A percentile compares a stretch with the other conserved stretches of the same genome.
Conservation (phyloP, 2,888 invertebrate species). For the Brenthis ino region DNA sequence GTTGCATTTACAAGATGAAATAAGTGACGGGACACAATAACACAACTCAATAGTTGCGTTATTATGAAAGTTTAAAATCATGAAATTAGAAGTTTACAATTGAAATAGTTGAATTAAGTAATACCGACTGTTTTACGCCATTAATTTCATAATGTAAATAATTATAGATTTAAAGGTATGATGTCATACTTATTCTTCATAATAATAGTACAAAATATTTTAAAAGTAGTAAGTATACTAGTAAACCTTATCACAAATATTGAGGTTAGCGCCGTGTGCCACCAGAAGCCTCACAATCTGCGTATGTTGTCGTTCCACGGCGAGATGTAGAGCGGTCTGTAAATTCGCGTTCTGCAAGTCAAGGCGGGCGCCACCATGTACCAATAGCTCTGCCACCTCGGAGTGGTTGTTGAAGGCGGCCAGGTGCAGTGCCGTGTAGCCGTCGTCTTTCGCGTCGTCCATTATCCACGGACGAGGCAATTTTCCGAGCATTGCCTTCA, state of each 20-base stretch:
- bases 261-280: conserved; percentile 95
- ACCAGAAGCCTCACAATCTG: conserved; percentile 97
- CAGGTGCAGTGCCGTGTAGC: conserved; percentile 97
- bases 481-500: conserved; percentile 96
- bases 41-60: too few species aligned
- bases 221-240: conserved; percentile 48
- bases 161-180: too few species aligned
- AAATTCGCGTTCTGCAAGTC: conserved; percentile 98
- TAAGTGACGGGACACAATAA: too few species aligned
- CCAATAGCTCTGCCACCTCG: conserved; percentile 95
- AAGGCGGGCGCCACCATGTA: conserved; percentile 95
- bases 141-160: too few species aligned
- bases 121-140: too few species aligned
- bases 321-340: conserved; percentile 95
- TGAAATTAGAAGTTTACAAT: too few species aligned
- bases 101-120: too few species aligned
- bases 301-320: conserved; percentile 98
- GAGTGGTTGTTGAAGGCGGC: conserved; percentile 98
- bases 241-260: conserved; percentile 96
- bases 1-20: too few species aligned
- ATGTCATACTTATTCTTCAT: not conserved
- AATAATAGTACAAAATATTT: not conserved
- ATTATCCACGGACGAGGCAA: conserved; percentile 98
- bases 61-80: too few species aligned
- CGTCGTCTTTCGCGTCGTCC: conserved; percentile 99